phyloP scores from a whole-genome alignment of 2,113 vertebrate species.

The Microcebus tavaratra region DNA sequence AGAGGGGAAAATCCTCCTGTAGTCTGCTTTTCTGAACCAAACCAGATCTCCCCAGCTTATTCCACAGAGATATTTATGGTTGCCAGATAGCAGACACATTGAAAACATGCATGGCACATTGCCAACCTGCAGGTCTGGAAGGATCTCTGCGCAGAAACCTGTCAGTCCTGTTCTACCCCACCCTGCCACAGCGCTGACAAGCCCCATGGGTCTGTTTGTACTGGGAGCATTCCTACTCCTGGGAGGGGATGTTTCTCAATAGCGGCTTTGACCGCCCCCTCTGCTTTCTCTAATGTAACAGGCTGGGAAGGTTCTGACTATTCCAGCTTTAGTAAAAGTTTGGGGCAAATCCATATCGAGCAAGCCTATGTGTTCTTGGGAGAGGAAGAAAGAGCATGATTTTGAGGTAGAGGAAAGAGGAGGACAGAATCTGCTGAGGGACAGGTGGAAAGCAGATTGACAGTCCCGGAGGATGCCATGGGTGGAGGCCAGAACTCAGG shows the following conservation, averaged over 20 bases:
- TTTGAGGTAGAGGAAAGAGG: neutral
- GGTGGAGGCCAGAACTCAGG: neutral
- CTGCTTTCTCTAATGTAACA: neutral
- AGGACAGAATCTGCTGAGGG: neutral
- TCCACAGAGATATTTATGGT: neutral
- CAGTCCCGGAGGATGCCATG: neutral
- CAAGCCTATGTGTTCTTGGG: neutral
- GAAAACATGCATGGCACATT: neutral
- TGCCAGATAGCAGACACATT: neutral
- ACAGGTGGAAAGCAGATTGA: neutral
- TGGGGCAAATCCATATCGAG: neutral
- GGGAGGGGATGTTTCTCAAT: neutral
- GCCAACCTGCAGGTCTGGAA: neutral
- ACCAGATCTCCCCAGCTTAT: neutral
- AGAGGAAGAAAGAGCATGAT: neutral
- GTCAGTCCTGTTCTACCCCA: neutral
- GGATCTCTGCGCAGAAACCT: neutral
- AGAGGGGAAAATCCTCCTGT: neutral
- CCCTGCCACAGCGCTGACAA: neutral
- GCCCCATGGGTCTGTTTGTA: neutral
- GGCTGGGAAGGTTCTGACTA: neutral
- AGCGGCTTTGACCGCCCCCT: neutral
- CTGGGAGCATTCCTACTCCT: neutral
- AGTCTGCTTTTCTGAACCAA: neutral
- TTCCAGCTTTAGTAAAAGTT: neutral